Evolutionary conservation across 2,797 vertebrate genomes (phyloP).

Genomic region (Lutjanus argentimaculatus): DNA sequence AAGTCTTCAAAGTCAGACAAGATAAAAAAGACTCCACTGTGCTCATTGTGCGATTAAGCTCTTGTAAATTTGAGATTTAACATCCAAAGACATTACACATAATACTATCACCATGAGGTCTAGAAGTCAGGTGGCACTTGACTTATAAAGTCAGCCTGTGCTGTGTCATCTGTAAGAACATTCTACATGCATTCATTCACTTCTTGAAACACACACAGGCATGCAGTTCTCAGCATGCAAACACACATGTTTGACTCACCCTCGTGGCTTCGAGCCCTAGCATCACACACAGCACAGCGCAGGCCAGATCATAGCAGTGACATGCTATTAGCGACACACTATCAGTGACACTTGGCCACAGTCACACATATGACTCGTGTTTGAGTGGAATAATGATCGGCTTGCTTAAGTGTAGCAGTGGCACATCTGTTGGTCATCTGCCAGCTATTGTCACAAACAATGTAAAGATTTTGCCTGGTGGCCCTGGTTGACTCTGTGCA

Average conservation of each 20-base stretch:
- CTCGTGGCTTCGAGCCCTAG: slow-evolving; percentile 63
- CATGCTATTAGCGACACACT: slow-evolving; percentile 70
- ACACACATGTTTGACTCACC: slow-evolving; percentile 73
- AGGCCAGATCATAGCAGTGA: slow-evolving; percentile 65
- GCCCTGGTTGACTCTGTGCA: neutral
- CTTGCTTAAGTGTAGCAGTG: slow-evolving; percentile 40
- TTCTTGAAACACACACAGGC: slow-evolving; percentile 32
- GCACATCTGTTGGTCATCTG: slow-evolving; percentile 50
- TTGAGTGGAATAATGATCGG: slow-evolving; percentile 57
- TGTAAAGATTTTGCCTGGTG: slow-evolving; percentile 12
- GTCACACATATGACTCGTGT: slow-evolving; percentile 63
- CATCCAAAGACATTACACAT: slow-evolving; percentile 8
- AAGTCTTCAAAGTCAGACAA: neutral
- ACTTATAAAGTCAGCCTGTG: slow-evolving; percentile 34
- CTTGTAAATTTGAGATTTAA: slow-evolving; percentile 12
- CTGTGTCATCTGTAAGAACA: slow-evolving; percentile 45
- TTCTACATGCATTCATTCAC: slow-evolving; percentile 43
- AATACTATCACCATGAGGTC: slow-evolving; percentile 2
- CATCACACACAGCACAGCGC: slow-evolving; percentile 47
- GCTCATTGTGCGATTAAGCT: neutral
- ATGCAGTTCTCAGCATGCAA: slow-evolving; percentile 57
- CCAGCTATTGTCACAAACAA: slow-evolving; percentile 48
- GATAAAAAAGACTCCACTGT: neutral
- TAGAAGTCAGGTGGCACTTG: slow-evolving; percentile 19
- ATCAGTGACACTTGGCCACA: slow-evolving; percentile 73